Evolutionary conservation across 30 jellyfish, hydroid and myxozoan genomes (phyloP), one percentile per base, ranked within the genome.

Genomic region (Turritopsis rubra): DNA sequence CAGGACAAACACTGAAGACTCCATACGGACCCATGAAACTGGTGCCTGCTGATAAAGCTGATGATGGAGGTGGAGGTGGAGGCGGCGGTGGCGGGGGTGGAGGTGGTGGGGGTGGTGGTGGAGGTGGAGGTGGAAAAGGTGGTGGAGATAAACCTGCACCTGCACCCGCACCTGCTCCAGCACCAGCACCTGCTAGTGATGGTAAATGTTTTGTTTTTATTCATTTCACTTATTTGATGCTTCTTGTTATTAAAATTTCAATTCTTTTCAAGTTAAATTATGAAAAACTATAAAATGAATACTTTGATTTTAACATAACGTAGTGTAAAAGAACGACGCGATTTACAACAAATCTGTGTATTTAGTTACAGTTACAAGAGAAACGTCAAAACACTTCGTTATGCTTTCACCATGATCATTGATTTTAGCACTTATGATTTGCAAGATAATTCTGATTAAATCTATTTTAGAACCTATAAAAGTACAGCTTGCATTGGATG

Each of bases 21-120:
- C 98, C 98, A 18, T 91, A 91, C 71, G 98, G 98, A 75, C 96
- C 96, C 8, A 83, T 91, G 96, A 91, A 91, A 78, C 87, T 91
- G 29, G 98, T 91, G 8, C 98, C 98, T 65, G 98, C 96, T 75
- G 89, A 83, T 52, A 52, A 29, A 23, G 90, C 89, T 24, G 87
- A 82, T 27, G 96, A 90, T 53, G 96, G 94, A 23, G 96, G 88
- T 21, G 90, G 53, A 1, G 88, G 79, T 21, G 96, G 86, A 20
- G 96, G 88, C 73, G 91, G 91, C 24, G 96, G 91, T 26, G 96
- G 96, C 23, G 90, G 93, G 28, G 94, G 88, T 8, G 88, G 86
- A 16, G 94, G 88, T 18, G 90, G 90, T 0, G 94, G 88, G 0
- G 94, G 87, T 0, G 86, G 90, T 1, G 94, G 94, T 16, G 96